These are phyloP conservation scores for Oreortyx pictus DNA, from an alignment of 2,797 vertebrate species.

Conservation along the genomic window DNA sequence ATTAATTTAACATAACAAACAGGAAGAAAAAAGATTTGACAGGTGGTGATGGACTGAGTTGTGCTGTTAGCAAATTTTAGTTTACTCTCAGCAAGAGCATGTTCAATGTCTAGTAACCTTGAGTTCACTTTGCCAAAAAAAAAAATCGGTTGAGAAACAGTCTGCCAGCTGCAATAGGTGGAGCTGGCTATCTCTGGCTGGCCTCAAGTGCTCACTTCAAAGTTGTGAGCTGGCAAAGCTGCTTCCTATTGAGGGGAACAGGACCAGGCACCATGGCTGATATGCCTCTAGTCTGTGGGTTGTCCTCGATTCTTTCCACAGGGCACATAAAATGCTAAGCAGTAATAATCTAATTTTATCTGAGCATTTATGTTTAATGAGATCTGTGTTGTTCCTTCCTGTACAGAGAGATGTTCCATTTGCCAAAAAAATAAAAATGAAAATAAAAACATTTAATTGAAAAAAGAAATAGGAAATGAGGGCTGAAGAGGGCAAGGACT, in stretches of 20 bases:
- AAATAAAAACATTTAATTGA: neutral
- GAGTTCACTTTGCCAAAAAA: conserved; percentile 12
- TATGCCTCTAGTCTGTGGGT: neutral
- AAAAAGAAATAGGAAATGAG: neutral
- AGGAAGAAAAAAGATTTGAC: conserved; percentile 30
- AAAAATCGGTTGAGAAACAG: neutral
- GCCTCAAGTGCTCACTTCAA: neutral
- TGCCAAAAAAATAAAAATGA: neutral
- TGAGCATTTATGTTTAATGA: neutral
- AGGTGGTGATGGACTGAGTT: conserved; percentile 7
- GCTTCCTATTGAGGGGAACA: neutral
- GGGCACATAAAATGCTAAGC: neutral
- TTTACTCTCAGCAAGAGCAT: neutral
- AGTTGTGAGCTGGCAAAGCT: neutral
- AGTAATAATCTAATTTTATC: conserved; percentile 1
- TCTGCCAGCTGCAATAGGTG: neutral
- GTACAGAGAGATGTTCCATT: neutral
- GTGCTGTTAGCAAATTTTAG: conserved; percentile 34
- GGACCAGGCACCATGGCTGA: neutral
- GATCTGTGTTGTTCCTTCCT: neutral
- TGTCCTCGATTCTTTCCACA: neutral
- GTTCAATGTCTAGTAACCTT: neutral
- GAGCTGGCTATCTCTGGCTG: neutral
- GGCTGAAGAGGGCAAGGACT: neutral
- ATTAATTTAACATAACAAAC: conserved; percentile 48